Evolutionary conservation across 1,140 invertebrate genomes (phyloP).

Genomic region (Pollicipes pollicipes): DNA sequence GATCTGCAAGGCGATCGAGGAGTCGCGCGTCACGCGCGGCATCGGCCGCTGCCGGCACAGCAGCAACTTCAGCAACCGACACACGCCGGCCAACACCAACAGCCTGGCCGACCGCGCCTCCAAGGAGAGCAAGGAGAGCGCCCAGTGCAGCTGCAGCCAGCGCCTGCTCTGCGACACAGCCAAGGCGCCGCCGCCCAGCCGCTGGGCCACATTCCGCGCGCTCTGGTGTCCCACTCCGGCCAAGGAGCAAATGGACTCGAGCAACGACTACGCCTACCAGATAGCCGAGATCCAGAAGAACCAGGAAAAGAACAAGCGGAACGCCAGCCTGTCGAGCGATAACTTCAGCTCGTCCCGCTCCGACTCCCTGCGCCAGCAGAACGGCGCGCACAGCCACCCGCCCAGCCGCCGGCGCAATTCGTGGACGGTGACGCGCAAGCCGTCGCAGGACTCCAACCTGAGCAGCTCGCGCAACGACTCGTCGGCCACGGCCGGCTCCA

Average conservation of each 20-base stretch:
- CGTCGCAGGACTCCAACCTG: conserved; percentile 72
- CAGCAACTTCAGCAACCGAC: conserved; percentile 71
- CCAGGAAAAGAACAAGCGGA: conserved; percentile 37
- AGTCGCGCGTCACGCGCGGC: conserved; percentile 67
- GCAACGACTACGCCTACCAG: conserved; percentile 20
- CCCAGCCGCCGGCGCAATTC: conserved; percentile 59
- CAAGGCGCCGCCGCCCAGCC: conserved; percentile 12
- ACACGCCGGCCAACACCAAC: conserved; percentile 72
- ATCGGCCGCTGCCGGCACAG: conserved; percentile 68
- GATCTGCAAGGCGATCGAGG: conserved; percentile 76
- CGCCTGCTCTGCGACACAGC: conserved; percentile 12
- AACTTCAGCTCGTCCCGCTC: conserved; percentile 68
- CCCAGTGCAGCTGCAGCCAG: conserved; percentile 13
- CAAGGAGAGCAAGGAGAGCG: conserved; percentile 35
- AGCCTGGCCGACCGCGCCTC: conserved; percentile 59
- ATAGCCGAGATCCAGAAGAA: not conserved
- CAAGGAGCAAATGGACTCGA: conserved; percentile 17
- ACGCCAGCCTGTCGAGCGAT: conserved; percentile 66
- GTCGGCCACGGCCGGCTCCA: conserved; percentile 45
- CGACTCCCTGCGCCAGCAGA: conserved; percentile 54
- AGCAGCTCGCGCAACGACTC: conserved; percentile 63
- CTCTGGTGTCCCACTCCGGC: not conserved
- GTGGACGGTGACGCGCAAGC: conserved; percentile 70
- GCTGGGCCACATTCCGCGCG: conserved; percentile 14
- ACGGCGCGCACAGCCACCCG: conserved; percentile 28